Percentiles rank a stretch among this genome's conserved stretches.
These are phyloP conservation scores for Xenopus laevis DNA, from an alignment of 2,113 vertebrate species.

Conservation along the genomic window DNA sequence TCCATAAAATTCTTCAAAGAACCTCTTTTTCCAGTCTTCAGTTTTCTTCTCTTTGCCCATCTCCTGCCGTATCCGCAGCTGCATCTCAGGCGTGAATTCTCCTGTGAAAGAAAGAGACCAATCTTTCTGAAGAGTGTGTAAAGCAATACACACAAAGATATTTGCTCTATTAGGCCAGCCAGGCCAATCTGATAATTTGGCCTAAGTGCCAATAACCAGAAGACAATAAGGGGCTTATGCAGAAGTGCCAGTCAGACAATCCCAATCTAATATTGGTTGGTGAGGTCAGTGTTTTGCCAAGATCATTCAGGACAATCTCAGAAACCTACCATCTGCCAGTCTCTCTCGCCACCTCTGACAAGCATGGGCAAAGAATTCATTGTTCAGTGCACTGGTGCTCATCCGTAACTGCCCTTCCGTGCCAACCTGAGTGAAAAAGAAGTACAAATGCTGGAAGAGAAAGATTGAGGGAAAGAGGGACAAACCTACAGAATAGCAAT, in stretches of 20 bases:
- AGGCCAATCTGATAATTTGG: no score
- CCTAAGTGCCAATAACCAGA: no score
- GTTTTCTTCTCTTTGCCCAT: constrained; percentile 98
- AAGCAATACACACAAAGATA: no score
- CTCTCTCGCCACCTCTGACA: constrained; percentile 96
- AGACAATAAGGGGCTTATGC: no score
- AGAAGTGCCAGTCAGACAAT: no score
- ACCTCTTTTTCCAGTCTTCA: constrained; percentile 94
- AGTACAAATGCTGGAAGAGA: not conserved
- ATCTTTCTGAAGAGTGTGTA: no score
- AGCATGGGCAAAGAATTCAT: constrained; percentile 96
- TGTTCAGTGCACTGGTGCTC: constrained; percentile 92
- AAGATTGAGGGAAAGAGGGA: not conserved
- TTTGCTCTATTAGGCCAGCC: no score
- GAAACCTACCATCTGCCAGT: constrained; percentile 81
- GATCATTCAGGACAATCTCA: no score
- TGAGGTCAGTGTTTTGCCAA: no score
- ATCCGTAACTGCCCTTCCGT: constrained; percentile 86
- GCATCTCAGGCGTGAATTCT: constrained; percentile 98
- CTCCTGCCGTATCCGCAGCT: constrained; percentile 93
- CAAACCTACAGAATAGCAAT: not conserved
- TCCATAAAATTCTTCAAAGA: constrained; percentile 97
- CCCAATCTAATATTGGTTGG: no score
- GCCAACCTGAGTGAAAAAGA: constrained; percentile 67
- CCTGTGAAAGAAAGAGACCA: constrained; percentile 62